These are phyloP conservation scores for Halocaridina rubra DNA, from an alignment of 2,888 invertebrate genomes.

Conservation along the genomic window DNA sequence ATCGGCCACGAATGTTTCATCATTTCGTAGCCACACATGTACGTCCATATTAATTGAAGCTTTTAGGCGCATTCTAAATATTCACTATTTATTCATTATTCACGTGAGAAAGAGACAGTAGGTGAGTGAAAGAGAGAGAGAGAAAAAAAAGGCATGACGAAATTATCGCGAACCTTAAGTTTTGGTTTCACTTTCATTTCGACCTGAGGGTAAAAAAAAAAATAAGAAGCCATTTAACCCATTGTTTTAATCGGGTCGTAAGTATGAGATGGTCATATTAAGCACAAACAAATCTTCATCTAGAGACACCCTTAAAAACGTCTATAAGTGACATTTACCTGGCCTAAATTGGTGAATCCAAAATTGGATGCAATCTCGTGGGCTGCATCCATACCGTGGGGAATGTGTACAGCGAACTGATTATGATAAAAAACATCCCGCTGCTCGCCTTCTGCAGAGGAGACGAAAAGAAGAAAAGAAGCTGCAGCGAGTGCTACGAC, in stretches of 20 bases:
- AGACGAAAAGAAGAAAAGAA: background rate
- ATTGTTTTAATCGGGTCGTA: too few species aligned
- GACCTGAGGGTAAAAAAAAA: background rate
- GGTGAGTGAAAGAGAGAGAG: background rate
- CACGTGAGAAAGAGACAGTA: too few species aligned
- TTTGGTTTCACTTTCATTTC: background rate
- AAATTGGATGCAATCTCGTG: constrained; percentile 36
- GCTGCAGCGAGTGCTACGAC: constrained; percentile 28
- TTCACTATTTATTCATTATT: too few species aligned
- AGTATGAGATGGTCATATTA: too few species aligned
- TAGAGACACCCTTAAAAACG: too few species aligned
- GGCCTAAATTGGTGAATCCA: constrained; percentile 57
- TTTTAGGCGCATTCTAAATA: too few species aligned
- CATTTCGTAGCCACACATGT: too few species aligned
- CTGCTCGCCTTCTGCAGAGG: constrained; percentile 9
- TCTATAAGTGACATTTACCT: constrained; percentile 46
- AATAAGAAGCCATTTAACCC: too few species aligned
- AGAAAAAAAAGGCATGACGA: background rate
- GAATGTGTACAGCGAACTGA: constrained; percentile 58
- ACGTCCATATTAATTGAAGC: too few species aligned
- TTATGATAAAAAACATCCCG: constrained; percentile 41
- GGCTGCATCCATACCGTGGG: constrained; percentile 36
- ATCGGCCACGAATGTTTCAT: too few species aligned
- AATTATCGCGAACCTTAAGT: background rate
- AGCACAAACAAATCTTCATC: background rate